Conservation (phyloP, 2,113 vertebrate species). For the Pelusios castaneus region DNA sequence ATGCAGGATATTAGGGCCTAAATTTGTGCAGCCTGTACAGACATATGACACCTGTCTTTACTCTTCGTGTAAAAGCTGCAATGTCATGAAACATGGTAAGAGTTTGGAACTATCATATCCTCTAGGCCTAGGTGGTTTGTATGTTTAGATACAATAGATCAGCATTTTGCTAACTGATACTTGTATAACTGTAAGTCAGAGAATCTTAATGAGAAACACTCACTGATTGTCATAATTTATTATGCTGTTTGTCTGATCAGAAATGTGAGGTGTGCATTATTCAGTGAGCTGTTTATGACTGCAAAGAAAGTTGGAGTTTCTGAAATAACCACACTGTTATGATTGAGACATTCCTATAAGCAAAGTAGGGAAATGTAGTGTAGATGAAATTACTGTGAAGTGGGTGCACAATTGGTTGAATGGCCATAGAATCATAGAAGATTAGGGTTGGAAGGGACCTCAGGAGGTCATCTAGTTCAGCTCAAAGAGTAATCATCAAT, state of each 20-base stretch:
- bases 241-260: slow-evolving; percentile 11
- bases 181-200: not conserved
- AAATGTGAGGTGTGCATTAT: not conserved
- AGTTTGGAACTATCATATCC: not conserved
- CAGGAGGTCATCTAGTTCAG: too few relatives aligned
- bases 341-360: slow-evolving; percentile 30
- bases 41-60: not conserved
- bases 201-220: slow-evolving; percentile 12
- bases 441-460: too few relatives aligned
- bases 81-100: not conserved
- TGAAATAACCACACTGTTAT: slow-evolving; percentile 44
- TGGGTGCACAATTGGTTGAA: not conserved
- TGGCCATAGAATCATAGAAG: too few relatives aligned
- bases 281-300: slow-evolving; percentile 37
- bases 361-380: not conserved
- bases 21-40: not conserved
- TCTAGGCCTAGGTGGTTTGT: not conserved
- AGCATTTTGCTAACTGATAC: not conserved
- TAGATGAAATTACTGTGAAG: not conserved
- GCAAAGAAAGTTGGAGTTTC: slow-evolving; percentile 24
- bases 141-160: not conserved
- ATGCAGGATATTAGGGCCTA: too few relatives aligned
- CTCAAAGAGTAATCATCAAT: not conserved
- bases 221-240: not conserved
- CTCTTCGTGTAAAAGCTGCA: not conserved